phyloP scores from a whole-genome alignment of 2,888 invertebrate species.

The Caenorhabditis zanzibari region DNA sequence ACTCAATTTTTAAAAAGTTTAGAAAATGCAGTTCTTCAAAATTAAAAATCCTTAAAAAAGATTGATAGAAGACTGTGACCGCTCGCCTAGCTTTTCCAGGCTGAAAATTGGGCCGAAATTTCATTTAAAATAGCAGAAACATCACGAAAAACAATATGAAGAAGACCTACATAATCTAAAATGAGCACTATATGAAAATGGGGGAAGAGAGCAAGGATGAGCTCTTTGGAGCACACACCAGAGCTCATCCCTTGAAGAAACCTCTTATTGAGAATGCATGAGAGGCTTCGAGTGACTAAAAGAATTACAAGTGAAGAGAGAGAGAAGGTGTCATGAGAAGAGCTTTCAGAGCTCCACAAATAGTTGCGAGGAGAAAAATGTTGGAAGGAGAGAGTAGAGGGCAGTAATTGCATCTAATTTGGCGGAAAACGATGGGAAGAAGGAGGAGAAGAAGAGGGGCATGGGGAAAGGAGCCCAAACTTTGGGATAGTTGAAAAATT shows the following conservation, averaged over 20 bases:
- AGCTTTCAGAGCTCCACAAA: background rate
- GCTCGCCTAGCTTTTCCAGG: no score
- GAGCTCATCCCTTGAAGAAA: slow-evolving; percentile 15
- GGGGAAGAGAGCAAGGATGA: background rate
- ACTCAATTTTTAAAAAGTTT: no score
- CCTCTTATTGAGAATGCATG: slow-evolving; percentile 66
- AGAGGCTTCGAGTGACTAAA: slow-evolving; percentile 49
- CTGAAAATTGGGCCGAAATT: no score
- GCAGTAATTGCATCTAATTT: slow-evolving; percentile 60
- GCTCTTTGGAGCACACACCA: background rate
- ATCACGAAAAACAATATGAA: no score
- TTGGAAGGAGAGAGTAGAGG: background rate
- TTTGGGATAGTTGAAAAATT: no score
- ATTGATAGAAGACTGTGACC: no score
- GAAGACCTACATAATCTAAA: background rate
- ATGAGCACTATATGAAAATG: slow-evolving; percentile 25
- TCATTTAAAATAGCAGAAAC: no score
- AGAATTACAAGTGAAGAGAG: slow-evolving; percentile 53
- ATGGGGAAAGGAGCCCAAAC: no score
- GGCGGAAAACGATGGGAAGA: slow-evolving; percentile 21
- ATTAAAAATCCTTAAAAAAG: no score
- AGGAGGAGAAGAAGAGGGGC: background rate
- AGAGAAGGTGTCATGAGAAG: background rate
- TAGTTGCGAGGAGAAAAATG: background rate
- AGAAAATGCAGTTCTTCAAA: no score